phyloP scores from a whole-genome alignment of 2,113 vertebrate species.

The Raphicerus campestris region DNA sequence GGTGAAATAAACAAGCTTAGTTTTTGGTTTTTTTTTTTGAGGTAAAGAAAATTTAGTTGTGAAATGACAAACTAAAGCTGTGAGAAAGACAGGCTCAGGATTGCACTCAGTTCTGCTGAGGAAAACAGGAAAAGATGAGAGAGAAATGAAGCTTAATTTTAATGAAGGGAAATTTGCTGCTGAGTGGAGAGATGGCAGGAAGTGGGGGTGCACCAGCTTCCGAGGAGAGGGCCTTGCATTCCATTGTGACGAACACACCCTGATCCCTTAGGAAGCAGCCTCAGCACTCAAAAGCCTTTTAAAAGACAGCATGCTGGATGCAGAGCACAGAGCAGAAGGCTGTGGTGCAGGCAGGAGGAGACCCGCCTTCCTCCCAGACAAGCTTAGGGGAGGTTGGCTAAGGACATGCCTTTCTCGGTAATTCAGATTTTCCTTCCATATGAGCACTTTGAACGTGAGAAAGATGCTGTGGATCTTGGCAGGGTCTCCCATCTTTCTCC shows the following conservation, averaged over 20 bases:
- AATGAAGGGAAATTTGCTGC: constrained; percentile 80
- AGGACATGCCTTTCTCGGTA: background rate
- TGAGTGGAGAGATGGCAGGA: constrained; percentile 77
- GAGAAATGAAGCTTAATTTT: constrained; percentile 82
- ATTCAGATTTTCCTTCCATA: background rate
- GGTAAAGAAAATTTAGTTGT: constrained; percentile 62
- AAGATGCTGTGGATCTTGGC: background rate
- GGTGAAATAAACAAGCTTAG: background rate
- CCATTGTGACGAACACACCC: constrained; percentile 70
- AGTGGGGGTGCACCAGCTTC: constrained; percentile 66
- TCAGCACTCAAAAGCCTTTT: background rate
- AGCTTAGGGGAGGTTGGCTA: background rate
- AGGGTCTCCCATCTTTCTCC: background rate
- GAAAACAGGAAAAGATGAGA: constrained; percentile 76
- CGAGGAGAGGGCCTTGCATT: constrained; percentile 60
- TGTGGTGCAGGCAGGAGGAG: background rate
- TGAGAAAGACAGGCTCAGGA: constrained; percentile 49
- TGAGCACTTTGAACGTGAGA: background rate
- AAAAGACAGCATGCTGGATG: constrained; percentile 15
- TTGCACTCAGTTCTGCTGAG: constrained; percentile 76
- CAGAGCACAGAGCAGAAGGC: background rate
- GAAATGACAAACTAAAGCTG: constrained; percentile 63
- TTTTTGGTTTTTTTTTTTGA: background rate
- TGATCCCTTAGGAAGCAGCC: constrained; percentile 36
- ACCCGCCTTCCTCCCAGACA: background rate